Evolutionary conservation across 1,140 invertebrate species (phyloP), one percentile per base, ranked within the genome.

Genomic region (Eurosta solidaginis): DNA sequence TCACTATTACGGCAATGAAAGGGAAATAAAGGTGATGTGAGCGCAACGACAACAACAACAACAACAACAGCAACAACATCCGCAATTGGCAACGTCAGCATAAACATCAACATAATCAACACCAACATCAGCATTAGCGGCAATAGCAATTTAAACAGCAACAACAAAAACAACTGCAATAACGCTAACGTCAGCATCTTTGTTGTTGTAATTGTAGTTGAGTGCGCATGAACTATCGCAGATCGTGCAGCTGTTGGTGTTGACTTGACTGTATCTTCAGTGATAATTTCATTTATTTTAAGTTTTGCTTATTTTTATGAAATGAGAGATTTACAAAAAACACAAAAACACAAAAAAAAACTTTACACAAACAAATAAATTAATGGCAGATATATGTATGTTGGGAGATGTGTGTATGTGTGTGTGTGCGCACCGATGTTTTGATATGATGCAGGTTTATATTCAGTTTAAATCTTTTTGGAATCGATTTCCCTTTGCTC

Each of bases 251-350:
- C 25, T 59, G 25, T 59, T 59, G 52, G 27, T 59, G 27, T 59
- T 59, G 52, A 42, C 33, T 59, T 59, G 52, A 42, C 33, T 44
- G 36, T 27, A 20, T 25, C 36, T 17, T 42, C 10, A 59, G 52
- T 59, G 52, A 59, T 59, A 59, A 59, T 76, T 49, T 17, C 12
- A 76, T 45, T 76, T 47, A 76, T 76, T 49, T 76, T 76, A 27
- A 59, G 52, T 25, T 74, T n/a, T 76, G 20, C 74, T 49, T 74
- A 44, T 74, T 44, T 74, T 22, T 42, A 74, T 74, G 36, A 74
- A 74, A 74, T 74, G n/a, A 22, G 36, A 74, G 44, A 74, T 42
- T 44, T 40, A 44, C 36, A 42, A 74, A 40, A 42, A 59, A 59
- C n/a, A n/a, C n/a, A n/a, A n/a, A n/a, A n/a, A n/a, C n/a, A n/a